Base-by-base conservation (phyloP, 2,888 invertebrate genomes). In the Leptogaster cylindrica region DNA sequence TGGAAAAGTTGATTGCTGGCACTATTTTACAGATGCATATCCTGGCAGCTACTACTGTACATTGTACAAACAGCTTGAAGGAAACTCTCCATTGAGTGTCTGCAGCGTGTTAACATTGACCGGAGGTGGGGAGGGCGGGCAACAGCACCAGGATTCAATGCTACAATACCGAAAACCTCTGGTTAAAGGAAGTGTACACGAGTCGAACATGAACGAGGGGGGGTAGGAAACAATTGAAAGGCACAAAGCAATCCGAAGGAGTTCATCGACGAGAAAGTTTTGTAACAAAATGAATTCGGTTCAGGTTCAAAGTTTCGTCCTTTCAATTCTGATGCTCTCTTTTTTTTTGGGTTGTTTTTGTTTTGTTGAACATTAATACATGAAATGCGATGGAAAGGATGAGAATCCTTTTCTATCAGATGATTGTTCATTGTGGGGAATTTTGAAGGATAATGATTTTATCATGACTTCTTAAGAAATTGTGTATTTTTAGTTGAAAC, bases 221-320 rank as follows among this genome's bases (percentile, higher is more conserved):
- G n/a, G n/a, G n/a, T n/a, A n/a, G 31, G 28, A 28, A 58, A 23
- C 58, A 58, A 58, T 58, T 39, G 58, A 41, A 18, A 39, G 41
- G 23, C 36, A 58, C 39, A 41, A 23, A 39, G 16, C 39, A 39
- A 39, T 39, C 41, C 58, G 36, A 41, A 58, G 41, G 41, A 58
- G 25, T 58, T 58, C 58, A 58, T 58, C 23, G 58, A 58, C 25
- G 41, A 14, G 39, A 58, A 58, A 58, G 58, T 58, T 58, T 58
- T 58, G 28, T 23, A 58, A 23, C 58, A 41, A 58, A 58, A 58
- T 58, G 58, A 58, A 58, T 58, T 58, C 14, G 25, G 58, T 58
- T 58, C n/a, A n/a, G n/a, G n/a, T n/a, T n/a, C n/a, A n/a, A n/a
- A n/a, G n/a, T n/a, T n/a, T n/a, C n/a, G n/a, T n/a, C n/a, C n/a